Percentiles rank a stretch among this genome's conserved stretches.
Evolutionary conservation across 2,888 invertebrate genomes (phyloP).

Genomic region (Philaethria dido): DNA sequence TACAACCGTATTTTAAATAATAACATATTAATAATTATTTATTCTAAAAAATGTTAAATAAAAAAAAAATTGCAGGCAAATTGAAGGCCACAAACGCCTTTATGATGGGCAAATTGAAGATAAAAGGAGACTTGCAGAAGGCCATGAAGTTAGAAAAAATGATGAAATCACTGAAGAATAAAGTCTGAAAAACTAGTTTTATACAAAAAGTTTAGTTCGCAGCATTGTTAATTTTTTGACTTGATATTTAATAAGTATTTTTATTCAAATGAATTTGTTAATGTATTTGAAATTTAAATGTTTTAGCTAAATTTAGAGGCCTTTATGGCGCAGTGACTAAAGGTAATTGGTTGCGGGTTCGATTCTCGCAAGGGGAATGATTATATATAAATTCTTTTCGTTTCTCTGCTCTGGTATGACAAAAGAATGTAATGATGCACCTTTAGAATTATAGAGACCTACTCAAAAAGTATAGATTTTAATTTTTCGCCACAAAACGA

Average conservation of each 20-base stretch:
- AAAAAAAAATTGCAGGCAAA: slow-evolving; percentile 90
- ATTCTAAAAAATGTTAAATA: no score
- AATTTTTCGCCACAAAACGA: no score
- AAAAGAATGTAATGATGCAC: no score
- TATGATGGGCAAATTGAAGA: slow-evolving; percentile 98
- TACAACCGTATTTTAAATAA: no score
- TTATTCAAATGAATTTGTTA: not conserved
- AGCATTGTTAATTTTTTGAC: not conserved
- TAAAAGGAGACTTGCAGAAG: slow-evolving; percentile 95
- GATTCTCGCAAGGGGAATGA: no score
- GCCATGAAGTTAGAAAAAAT: slow-evolving; percentile 97
- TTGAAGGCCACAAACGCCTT: slow-evolving; percentile 96
- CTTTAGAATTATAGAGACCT: no score
- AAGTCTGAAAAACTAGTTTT: slow-evolving; percentile 54
- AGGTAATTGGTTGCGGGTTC: no score
- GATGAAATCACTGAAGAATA: slow-evolving; percentile 91
- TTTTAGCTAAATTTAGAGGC: not conserved
- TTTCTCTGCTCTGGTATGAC: no score
- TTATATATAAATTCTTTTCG: no score
- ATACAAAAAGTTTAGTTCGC: not conserved
- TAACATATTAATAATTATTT: no score
- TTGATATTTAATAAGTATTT: not conserved
- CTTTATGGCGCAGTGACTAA: no score
- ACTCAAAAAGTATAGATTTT: no score
- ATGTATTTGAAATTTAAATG: not conserved